phyloP scores from a whole-genome alignment of 2,888 invertebrate species.

The Rhagophthalmus giganteus region DNA sequence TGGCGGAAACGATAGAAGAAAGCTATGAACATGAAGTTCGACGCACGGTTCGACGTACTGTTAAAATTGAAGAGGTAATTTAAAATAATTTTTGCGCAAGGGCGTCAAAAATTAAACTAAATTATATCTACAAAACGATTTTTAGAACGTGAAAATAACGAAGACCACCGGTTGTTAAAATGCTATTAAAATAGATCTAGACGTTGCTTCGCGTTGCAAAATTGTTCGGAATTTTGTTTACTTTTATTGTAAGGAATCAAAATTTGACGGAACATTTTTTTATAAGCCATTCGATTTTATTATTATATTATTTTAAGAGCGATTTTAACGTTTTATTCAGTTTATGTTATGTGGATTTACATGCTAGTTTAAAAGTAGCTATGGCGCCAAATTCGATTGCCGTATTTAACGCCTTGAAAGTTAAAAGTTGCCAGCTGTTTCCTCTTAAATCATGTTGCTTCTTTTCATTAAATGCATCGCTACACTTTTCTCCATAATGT shows the following conservation, averaged over 20 bases:
- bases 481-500: constrained; percentile 7
- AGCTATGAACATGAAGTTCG: constrained; percentile 70
- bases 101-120: too few relatives aligned
- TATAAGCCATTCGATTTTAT: too few relatives aligned
- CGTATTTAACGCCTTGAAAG: constrained; percentile 8
- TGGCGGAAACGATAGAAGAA: constrained; percentile 73
- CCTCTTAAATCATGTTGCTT: constrained; percentile 9
- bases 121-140: too few relatives aligned
- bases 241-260: too few relatives aligned
- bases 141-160: not conserved
- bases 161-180: not conserved
- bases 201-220: too few relatives aligned
- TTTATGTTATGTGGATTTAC: too few relatives aligned
- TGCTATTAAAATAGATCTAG: not conserved
- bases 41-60: constrained; percentile 69
- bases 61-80: constrained; percentile 75
- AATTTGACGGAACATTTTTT: too few relatives aligned
- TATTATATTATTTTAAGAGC: too few relatives aligned
- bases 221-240: too few relatives aligned
- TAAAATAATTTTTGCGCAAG: constrained; percentile 3
- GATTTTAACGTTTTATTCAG: too few relatives aligned
- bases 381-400: constrained; percentile 14
- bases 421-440: constrained; percentile 10
- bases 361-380: too few relatives aligned
- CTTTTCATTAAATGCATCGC: too few relatives aligned